Percentiles rank a stretch among this genome's conserved stretches.
These are phyloP conservation scores for Caenorhabditis imperialis DNA, from an alignment of 2,888 invertebrate species.

Conservation along the genomic window DNA sequence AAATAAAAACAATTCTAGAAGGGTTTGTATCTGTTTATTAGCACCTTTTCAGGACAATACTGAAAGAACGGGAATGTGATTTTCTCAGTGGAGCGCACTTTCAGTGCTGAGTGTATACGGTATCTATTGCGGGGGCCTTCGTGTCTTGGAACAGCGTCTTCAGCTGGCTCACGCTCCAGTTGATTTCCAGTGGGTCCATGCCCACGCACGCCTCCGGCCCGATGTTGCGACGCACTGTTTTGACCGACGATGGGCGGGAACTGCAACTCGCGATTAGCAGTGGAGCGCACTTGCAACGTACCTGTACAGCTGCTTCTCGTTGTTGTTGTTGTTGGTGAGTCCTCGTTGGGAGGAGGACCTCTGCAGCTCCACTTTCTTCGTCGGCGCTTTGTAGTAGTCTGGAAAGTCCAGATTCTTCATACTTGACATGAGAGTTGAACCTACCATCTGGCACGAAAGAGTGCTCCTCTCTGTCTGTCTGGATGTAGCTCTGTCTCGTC, in stretches of 20 bases:
- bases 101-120: constrained; percentile 63
- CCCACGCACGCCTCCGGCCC: constrained; percentile 58
- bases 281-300: neutral
- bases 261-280: constrained; percentile 4
- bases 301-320: constrained; percentile 35
- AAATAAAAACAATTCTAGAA: too few relatives aligned
- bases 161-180: constrained; percentile 74
- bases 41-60: constrained; percentile 9
- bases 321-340: neutral
- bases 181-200: constrained; percentile 73
- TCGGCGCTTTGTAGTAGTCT: constrained; percentile 26
- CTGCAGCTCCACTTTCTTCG: constrained; percentile 42
- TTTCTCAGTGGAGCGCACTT: constrained; percentile 7
- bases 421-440: neutral
- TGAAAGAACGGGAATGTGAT: constrained; percentile 12
- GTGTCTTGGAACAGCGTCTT: constrained; percentile 72
- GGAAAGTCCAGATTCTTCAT: neutral
- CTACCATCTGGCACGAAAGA: constrained; percentile 15
- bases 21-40: too few relatives aligned
- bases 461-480: constrained; percentile 23
- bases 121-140: constrained; percentile 71
- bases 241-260: constrained; percentile 46
- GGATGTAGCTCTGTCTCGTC: constrained; percentile 26
- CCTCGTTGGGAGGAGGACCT: constrained; percentile 55
- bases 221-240: constrained; percentile 38